Evolutionary conservation across 2,888 invertebrate genomes (phyloP).

Genomic region (Mythimna vitellina): DNA sequence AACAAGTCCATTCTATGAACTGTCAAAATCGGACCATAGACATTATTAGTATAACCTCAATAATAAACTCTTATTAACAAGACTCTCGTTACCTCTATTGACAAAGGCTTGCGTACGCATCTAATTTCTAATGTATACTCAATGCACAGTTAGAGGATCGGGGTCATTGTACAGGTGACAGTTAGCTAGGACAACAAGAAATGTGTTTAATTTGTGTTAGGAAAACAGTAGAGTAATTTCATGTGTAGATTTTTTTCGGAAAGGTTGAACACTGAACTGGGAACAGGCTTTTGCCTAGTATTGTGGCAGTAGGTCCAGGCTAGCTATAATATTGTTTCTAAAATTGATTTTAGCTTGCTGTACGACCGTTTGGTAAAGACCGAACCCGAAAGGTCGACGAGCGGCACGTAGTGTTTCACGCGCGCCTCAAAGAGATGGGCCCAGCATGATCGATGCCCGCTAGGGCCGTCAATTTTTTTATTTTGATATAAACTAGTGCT

Average conservation of each 20-base stretch:
- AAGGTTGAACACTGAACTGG: not conserved
- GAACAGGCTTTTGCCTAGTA: no score
- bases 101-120: conserved; percentile 25
- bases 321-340: no score
- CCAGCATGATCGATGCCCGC: no score
- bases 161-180: conserved; percentile 47
- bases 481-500: no score
- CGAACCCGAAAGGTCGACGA: no score
- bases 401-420: no score
- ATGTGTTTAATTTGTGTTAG: not conserved
- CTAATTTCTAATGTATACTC: conserved; percentile 51
- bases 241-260: not conserved
- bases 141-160: conserved; percentile 47
- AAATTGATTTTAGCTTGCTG: no score
- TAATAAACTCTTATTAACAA: conserved; percentile 8
- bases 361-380: no score
- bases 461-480: no score
- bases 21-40: not conserved
- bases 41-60: conserved; percentile 11
- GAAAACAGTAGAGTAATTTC: not conserved
- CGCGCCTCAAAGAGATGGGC: no score
- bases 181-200: conserved; percentile 20
- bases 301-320: no score
- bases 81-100: conserved; percentile 11
- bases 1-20: not conserved